A percentile compares a stretch with the other conserved stretches of the same genome.
These are phyloP conservation scores for Capra hircus DNA, from an alignment of 2,113 vertebrate genomes.

Conservation along the genomic window DNA sequence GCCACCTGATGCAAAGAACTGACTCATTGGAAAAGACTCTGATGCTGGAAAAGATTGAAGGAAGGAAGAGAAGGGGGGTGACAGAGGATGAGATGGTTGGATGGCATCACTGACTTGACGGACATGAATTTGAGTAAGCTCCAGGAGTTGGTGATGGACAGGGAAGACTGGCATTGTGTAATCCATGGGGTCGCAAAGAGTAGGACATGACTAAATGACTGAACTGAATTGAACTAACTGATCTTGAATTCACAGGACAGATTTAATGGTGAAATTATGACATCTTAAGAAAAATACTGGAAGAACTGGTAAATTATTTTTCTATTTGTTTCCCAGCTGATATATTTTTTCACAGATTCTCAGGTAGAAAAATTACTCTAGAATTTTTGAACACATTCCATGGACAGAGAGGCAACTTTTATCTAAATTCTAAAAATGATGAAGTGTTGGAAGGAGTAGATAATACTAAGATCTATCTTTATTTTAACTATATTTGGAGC, in stretches of 20 bases:
- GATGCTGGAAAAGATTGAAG: neutral
- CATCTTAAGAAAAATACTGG: neutral
- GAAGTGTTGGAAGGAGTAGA: neutral
- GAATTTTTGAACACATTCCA: neutral
- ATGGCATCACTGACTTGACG: neutral
- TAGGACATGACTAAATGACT: neutral
- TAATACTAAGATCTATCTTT: neutral
- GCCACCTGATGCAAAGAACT: too few relatives aligned
- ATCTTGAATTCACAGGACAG: neutral
- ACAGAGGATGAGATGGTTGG: neutral
- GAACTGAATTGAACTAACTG: neutral
- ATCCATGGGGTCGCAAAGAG: neutral
- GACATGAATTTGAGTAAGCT: neutral
- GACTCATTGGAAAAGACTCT: too few relatives aligned
- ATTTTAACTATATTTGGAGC: neutral
- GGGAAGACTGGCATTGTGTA: neutral
- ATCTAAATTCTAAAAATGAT: neutral
- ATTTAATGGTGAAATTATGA: neutral
- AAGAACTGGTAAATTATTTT: neutral
- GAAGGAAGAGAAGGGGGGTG: rapidly evolving
- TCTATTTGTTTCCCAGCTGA: neutral
- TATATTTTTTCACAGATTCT: neutral
- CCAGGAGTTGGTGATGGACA: neutral
- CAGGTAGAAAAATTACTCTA: neutral
- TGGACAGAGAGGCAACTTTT: neutral